Conservation (phyloP, 2,797 vertebrate species). For the Merluccius polli region DNA sequence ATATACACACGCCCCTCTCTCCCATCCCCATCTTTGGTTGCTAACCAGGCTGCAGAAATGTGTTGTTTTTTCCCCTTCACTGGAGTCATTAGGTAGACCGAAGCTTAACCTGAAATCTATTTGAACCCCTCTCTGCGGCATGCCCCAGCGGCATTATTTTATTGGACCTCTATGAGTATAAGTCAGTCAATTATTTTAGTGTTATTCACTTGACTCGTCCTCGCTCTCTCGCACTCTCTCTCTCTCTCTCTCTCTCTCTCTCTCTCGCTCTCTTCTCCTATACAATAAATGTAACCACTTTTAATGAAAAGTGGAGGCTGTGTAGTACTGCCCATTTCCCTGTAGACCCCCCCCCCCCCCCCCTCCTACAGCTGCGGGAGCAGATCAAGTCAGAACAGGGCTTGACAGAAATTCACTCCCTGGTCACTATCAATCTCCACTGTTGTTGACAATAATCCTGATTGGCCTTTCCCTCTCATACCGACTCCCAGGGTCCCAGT, state of each 20-base stretch:
- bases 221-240: conserved; percentile 5
- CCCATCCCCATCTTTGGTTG: too few species aligned
- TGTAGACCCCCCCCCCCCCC: conserved; percentile 42
- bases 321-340: conserved; percentile 60
- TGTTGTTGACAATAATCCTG: conserved; percentile 68
- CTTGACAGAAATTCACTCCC: conserved; percentile 67
- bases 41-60: too few species aligned
- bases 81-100: not conserved
- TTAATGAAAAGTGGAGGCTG: conserved; percentile 64
- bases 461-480: conserved; percentile 63
- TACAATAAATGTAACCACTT: conserved; percentile 48
- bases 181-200: conserved; percentile 31
- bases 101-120: not conserved
- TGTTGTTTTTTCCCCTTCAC: not conserved
- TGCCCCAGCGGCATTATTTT: conserved; percentile 31
- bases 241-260: conserved; percentile 2
- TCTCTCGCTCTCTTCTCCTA: conserved; percentile 17
- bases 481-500: conserved; percentile 50
- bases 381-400: conserved; percentile 61
- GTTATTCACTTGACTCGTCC: conserved; percentile 17
- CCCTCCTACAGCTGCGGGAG: conserved; percentile 40
- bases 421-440: conserved; percentile 67
- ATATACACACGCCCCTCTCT: not conserved
- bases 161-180: conserved; percentile 25
- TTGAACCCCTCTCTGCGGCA: not conserved